phyloP scores from a whole-genome alignment of 2,113 vertebrate species.

The Dinomys branickii region DNA sequence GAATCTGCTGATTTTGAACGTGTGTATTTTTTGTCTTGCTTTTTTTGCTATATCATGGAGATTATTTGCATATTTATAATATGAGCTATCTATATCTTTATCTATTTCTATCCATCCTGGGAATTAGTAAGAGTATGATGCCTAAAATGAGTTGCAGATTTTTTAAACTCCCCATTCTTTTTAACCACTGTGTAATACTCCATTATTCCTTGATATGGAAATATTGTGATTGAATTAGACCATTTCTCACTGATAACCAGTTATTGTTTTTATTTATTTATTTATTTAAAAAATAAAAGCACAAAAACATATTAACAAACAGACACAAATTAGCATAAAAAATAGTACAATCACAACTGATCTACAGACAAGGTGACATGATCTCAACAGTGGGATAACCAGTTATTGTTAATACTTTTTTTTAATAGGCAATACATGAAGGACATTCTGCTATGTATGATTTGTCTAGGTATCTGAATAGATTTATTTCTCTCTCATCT shows the following conservation, averaged over 20 bases:
- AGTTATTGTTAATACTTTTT: not conserved
- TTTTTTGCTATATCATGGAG: not conserved
- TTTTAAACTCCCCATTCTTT: not conserved
- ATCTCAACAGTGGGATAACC: too few species aligned
- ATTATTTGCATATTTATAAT: not conserved
- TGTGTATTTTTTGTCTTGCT: not conserved
- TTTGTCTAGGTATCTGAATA: not conserved
- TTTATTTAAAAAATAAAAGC: too few species aligned
- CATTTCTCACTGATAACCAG: not conserved
- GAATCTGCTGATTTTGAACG: not conserved
- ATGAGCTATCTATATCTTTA: not conserved
- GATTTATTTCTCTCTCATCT: not conserved
- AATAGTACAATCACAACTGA: too few species aligned
- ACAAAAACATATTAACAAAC: too few species aligned
- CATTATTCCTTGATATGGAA: not conserved
- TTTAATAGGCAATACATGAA: not conserved
- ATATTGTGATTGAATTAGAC: not conserved
- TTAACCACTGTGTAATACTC: not conserved
- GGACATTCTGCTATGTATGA: not conserved
- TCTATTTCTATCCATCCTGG: not conserved
- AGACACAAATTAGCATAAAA: too few species aligned
- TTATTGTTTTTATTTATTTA: too few species aligned
- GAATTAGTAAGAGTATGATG: not conserved
- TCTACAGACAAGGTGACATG: too few species aligned
- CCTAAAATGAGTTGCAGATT: not conserved